Evolutionary conservation across 2,888 invertebrate genomes (phyloP).

Genomic region (Drosophila nigritarsus): DNA sequence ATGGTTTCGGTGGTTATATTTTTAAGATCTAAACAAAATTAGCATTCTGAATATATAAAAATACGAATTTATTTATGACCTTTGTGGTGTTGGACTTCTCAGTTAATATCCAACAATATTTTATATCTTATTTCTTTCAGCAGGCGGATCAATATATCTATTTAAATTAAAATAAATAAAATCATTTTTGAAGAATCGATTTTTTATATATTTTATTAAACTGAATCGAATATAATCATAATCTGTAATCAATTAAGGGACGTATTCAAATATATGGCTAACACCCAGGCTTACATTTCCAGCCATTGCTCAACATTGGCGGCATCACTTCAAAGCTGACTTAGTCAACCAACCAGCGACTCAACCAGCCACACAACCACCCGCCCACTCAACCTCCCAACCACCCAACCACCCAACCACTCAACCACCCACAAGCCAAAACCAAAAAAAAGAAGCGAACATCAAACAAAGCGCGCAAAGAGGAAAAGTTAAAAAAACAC

Average conservation of each 20-base stretch:
- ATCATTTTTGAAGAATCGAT: not conserved
- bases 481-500: slow-evolving; percentile 43
- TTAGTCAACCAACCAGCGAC: slow-evolving; percentile 8
- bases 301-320: slow-evolving; percentile 45
- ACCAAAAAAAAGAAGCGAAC: slow-evolving; percentile 34
- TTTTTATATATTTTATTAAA: not conserved
- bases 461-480: slow-evolving; percentile 57
- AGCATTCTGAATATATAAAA: not conserved
- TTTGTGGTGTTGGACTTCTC: not conserved
- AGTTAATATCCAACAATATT: not conserved
- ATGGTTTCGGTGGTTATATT: not conserved
- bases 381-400: not conserved
- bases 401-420: slow-evolving; percentile 13
- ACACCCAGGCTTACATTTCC: not conserved
- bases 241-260: not conserved
- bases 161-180: not conserved
- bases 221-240: not conserved
- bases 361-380: not conserved
- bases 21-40: not conserved
- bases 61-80: rapidly evolving
- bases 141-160: not conserved
- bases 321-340: slow-evolving; percentile 66
- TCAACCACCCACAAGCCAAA: slow-evolving; percentile 29
- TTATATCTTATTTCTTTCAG: not conserved
- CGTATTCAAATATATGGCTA: not conserved